Percentiles rank a stretch among this genome's conserved stretches.
phyloP scores from a whole-genome alignment of 2,797 vertebrate genomes.

The Onychomys torridus region DNA sequence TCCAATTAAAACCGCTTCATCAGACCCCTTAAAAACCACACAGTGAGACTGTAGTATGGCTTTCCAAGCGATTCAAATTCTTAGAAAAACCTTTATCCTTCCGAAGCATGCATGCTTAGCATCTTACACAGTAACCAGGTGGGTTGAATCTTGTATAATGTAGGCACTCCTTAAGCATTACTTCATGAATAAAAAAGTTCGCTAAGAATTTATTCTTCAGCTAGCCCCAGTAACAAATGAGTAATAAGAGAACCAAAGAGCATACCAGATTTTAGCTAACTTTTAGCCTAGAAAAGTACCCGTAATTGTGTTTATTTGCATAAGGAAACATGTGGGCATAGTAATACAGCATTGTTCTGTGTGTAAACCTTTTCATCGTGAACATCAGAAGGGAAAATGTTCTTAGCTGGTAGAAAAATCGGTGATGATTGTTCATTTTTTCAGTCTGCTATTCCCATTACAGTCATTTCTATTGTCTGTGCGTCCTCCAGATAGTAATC shows the following conservation, averaged over 20 bases:
- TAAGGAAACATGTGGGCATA: not conserved
- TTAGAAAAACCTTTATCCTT: conserved; percentile 10
- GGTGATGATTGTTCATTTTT: not conserved
- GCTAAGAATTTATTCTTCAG: not conserved
- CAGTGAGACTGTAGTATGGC: not conserved
- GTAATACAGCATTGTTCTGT: not conserved
- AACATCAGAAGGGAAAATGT: not conserved
- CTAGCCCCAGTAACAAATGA: not conserved
- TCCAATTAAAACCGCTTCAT: not conserved
- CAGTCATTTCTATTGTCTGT: not conserved
- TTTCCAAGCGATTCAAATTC: conserved; percentile 23
- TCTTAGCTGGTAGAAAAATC: conserved; percentile 13
- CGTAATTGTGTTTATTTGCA: not conserved
- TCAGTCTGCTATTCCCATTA: not conserved
- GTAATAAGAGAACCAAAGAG: not conserved
- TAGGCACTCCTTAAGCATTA: not conserved
- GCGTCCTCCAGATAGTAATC: not conserved
- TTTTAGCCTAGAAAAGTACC: not conserved
- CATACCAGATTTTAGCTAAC: not conserved
- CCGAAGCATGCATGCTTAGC: not conserved
- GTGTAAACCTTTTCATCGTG: not conserved
- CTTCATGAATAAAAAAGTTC: conserved; percentile 28
- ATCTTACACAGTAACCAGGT: not conserved
- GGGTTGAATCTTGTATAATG: not conserved
- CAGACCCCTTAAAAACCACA: not conserved